Percentiles rank a stretch among this genome's conserved stretches.
Conservation (phyloP, 1,140 invertebrate genomes). For the Patella vulgata region DNA sequence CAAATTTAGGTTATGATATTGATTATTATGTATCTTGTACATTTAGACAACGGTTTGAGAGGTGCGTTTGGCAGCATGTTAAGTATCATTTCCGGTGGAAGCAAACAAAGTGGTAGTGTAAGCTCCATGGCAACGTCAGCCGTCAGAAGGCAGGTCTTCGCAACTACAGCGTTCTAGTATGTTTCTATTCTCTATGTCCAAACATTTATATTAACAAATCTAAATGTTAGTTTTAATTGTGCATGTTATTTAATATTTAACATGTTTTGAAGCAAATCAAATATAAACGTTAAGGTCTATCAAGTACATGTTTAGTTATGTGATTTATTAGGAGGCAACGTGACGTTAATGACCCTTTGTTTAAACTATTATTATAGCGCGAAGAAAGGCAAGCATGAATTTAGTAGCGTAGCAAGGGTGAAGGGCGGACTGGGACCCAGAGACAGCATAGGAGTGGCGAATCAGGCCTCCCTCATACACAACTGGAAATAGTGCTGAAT, state of each 20-base stretch:
- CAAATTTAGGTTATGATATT: too few relatives aligned
- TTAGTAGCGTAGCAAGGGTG: not conserved
- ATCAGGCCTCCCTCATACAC: not conserved
- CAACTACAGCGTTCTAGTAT: constrained; percentile 42
- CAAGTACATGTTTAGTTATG: too few relatives aligned
- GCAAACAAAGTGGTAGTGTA: constrained; percentile 17
- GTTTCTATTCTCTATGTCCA: not conserved
- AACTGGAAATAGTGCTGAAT: not conserved
- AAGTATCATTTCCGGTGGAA: constrained; percentile 6
- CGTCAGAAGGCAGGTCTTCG: constrained; percentile 42
- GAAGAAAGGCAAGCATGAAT: too few relatives aligned
- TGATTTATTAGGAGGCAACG: too few relatives aligned
- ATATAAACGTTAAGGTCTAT: too few relatives aligned
- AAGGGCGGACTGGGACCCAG: not conserved
- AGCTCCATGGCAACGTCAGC: constrained; percentile 33
- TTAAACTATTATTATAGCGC: too few relatives aligned
- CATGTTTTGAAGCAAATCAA: too few relatives aligned
- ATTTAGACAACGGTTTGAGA: constrained; percentile 27
- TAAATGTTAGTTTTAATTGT: too few relatives aligned
- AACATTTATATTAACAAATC: too few relatives aligned
- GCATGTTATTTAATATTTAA: too few relatives aligned
- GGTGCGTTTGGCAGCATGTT: constrained; percentile 39
- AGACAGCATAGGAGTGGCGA: not conserved
- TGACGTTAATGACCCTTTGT: too few relatives aligned
- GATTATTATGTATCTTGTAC: too few relatives aligned